Base-by-base conservation (phyloP, 2,797 vertebrate species). In the Periophthalmus magnuspinnatus region DNA sequence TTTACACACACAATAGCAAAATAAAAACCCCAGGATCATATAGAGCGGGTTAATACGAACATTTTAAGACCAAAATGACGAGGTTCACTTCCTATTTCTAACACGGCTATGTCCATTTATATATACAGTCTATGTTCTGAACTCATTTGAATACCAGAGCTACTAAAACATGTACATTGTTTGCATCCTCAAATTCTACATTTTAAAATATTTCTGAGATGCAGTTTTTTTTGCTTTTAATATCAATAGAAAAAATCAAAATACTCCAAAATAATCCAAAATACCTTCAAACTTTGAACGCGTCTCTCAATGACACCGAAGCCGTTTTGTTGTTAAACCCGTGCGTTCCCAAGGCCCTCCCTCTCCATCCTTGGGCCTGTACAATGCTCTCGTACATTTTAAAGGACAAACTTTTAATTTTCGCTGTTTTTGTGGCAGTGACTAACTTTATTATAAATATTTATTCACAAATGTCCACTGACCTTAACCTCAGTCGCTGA, bases 191-290 rank as follows among this genome's bases (percentile, higher is more conserved):
- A 56, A 56, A 57, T 17, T 28, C 1, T 32, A 28, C 22, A 6
- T 56, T 56, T 6, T 28, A 56, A 56, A 28, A 5, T 16, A 55
- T 1, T 28, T 58, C 17, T 3, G 9, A 19, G 22, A 54, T 5
- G 9, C 11, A 6, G 5, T 33, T 19, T 16, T 56, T 16, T n/a
- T 59, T 34, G 24, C 14, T 32, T 57, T 28, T 28, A 17, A 57
- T 57, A 57, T 77, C 14, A 69, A 6, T 57, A 55, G 34, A 60
- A 50, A 48, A 72, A 71, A 71, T 28, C 19, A 41, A 55, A n/a
- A 14, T n/a, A 54, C 66, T 66, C 63, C n/a, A n/a, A n/a, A n/a
- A n/a, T n/a, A n/a, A 61, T 47, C 19, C 61, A 28, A 45, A 28
- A 32, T 33, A 6, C 45, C 16, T 50, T 48, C 45, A 50, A 32